Evolutionary conservation across 2,888 invertebrate species (phyloP).

Genomic region (Melinopterus prodromus): DNA sequence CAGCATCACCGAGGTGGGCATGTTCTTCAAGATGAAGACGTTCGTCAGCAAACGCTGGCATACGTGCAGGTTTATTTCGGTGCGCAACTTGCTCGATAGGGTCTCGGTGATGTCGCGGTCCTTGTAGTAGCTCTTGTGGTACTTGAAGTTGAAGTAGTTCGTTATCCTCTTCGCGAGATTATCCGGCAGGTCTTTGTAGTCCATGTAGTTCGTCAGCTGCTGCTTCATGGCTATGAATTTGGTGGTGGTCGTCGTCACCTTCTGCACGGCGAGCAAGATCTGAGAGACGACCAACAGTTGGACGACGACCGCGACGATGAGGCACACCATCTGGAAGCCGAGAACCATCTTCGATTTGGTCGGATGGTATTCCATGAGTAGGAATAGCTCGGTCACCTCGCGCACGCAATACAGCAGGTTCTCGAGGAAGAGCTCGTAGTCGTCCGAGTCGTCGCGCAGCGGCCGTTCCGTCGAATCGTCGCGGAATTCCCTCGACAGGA

Average conservation of each 20-base stretch:
- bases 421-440: background rate
- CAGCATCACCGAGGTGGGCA: constrained; percentile 53
- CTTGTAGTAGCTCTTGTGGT: constrained; percentile 57
- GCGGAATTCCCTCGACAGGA: constrained; percentile 12
- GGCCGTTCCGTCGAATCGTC: background rate
- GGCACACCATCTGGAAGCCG: constrained; percentile 38
- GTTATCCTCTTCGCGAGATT: constrained; percentile 55
- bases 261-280: constrained; percentile 45
- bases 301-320: constrained; percentile 39
- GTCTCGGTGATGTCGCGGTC: constrained; percentile 56
- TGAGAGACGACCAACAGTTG: constrained; percentile 42
- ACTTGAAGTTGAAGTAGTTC: constrained; percentile 57
- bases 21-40: constrained; percentile 55
- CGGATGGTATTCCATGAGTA: constrained; percentile 23
- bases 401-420: constrained; percentile 30
- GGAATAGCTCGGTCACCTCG: constrained; percentile 31
- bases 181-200: constrained; percentile 58
- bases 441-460: background rate
- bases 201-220: constrained; percentile 59
- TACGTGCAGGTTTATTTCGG: constrained; percentile 58
- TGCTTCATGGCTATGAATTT: constrained; percentile 51
- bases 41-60: constrained; percentile 59
- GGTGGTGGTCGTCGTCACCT: constrained; percentile 46
- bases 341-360: constrained; percentile 30
- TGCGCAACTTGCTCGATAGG: constrained; percentile 48